Evolutionary conservation across 2,797 vertebrate species (phyloP).

Genomic region (Semaprochilodus insignis): DNA sequence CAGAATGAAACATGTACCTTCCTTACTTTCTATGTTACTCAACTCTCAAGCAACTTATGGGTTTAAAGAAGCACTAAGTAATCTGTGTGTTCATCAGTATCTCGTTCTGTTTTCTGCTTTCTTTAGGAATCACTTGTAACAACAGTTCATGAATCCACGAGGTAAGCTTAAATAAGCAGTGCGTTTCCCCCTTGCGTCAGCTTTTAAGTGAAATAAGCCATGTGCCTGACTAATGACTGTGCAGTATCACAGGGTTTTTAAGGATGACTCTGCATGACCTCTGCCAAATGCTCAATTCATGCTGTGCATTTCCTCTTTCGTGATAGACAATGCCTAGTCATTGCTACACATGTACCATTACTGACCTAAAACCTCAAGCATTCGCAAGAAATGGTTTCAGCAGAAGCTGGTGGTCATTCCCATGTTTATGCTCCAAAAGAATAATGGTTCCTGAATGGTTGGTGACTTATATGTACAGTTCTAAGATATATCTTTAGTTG

Average conservation of each 20-base stretch:
- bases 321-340: neutral
- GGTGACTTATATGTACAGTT: too few relatives aligned
- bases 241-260: neutral
- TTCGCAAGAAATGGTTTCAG: neutral
- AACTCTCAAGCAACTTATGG: too few relatives aligned
- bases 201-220: neutral
- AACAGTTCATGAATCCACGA: conserved; percentile 72
- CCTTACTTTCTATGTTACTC: too few relatives aligned
- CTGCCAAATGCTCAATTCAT: neutral
- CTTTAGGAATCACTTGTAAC: conserved; percentile 83
- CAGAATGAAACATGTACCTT: too few relatives aligned
- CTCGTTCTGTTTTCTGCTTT: conserved; percentile 50
- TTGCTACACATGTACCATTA: neutral
- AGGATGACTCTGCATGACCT: neutral
- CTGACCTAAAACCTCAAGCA: neutral
- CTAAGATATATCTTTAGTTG: neutral
- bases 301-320: neutral
- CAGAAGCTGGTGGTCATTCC: neutral
- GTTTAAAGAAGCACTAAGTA: too few relatives aligned
- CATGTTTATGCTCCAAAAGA: too few relatives aligned
- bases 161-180: conserved; percentile 69
- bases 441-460: neutral
- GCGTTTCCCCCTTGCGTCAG: neutral
- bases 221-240: neutral
- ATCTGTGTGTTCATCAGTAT: neutral